Base-by-base conservation (phyloP, 2,797 vertebrate species). In the Hyperoplus immaculatus region DNA sequence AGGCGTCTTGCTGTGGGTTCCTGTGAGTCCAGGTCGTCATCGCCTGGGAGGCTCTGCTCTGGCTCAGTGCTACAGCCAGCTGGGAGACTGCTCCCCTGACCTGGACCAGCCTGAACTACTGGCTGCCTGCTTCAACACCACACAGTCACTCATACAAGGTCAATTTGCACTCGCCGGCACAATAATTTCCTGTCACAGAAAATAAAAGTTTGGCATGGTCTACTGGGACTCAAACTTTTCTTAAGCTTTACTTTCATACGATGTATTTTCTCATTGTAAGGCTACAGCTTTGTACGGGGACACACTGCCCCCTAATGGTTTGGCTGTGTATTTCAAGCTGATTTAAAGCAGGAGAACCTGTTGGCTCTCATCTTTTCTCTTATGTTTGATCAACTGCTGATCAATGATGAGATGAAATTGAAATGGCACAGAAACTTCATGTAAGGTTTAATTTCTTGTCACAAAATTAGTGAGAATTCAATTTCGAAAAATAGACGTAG, bases 31-130 rank as follows among this genome's bases (percentile, higher is more conserved):
- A 0, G 96, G 94, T n/a, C 88, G 5, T 63, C 92, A 97, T 81
- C 95, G 97, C 1, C 84, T 98, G 0, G 97, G 97, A 39, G 97
- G 97, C 50, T 97, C 96, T 0, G 97, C 97, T 9, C 82, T 99
- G 84, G 97, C 97, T 83, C 97, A 99, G 89, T 97, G 96, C 89
- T 98, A 95, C 85, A 87, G 92, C 6, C 97, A 99, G 91, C 87
- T 99, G 39, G 97, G 97, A 43, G 95, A 97, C 51, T 59, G 88
- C 39, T 95, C 94, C 61, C 97, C 97, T 8, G 94, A 99, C 88
- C 90, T 99, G 85, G 96, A 97, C 75, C 69, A 91, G 53, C 96
- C 97, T 0, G 75, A 91, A 2, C 88, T 92, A 42, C 87, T 99
- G 54, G 90, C 87, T 0, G 88, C 90, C 80, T 96, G 97, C 85